Evolutionary conservation across 2,888 invertebrate genomes (phyloP).

Genomic region (Meghimatium bilineatum): DNA sequence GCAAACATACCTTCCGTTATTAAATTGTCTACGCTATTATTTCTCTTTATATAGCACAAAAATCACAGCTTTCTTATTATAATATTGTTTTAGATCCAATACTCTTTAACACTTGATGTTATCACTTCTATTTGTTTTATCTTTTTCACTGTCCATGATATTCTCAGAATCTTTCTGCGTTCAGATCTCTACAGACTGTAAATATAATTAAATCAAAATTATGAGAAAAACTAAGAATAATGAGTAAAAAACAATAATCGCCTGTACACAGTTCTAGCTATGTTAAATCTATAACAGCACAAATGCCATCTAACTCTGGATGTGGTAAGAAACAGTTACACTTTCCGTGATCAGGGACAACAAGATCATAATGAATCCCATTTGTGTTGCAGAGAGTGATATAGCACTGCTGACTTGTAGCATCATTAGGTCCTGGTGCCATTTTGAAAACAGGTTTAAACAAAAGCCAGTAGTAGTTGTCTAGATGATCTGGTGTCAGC

Average conservation of each 20-base stretch:
- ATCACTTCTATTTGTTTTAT: no score
- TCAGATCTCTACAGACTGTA: neutral
- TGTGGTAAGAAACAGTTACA: slow-evolving; percentile 65
- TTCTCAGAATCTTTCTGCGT: no score
- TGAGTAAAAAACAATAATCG: neutral
- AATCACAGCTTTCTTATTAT: no score
- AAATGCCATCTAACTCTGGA: slow-evolving; percentile 63
- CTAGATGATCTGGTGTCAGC: slow-evolving; percentile 63
- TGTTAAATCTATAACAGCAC: slow-evolving; percentile 60
- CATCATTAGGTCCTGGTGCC: no score
- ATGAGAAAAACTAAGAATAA: neutral
- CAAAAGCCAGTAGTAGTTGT: slow-evolving; percentile 64
- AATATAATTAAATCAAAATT: neutral
- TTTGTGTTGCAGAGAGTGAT: slow-evolving; percentile 70
- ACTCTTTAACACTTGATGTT: no score
- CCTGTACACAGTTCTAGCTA: neutral
- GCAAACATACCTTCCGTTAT: no score
- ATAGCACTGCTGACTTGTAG: slow-evolving; percentile 55
- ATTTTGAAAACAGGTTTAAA: slow-evolving; percentile 62
- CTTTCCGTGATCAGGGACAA: slow-evolving; percentile 56
- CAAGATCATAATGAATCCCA: slow-evolving; percentile 70
- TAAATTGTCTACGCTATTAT: no score
- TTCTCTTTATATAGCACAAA: no score
- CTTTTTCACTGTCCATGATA: no score
- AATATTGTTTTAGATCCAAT: no score